Base-by-base conservation (phyloP, 2,113 vertebrate species). In the Pholis gunnellus region DNA sequence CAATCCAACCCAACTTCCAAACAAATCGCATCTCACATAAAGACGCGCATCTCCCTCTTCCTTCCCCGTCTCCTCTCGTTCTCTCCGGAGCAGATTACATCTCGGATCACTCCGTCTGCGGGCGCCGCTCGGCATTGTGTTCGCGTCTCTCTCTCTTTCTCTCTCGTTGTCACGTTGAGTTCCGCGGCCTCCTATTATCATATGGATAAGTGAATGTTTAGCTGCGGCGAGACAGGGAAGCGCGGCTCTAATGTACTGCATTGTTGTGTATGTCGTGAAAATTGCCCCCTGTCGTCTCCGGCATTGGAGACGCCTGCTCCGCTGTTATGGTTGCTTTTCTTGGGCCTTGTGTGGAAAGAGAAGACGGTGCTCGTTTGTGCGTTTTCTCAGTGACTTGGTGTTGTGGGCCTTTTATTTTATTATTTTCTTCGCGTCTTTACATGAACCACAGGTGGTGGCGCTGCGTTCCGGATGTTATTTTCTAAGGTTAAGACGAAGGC, bases 201-300 rank as follows among this genome's bases (percentile, higher is more conserved):
- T 92, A 93, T 91, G 94, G 93, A 95, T 93, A 95, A 94, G 89
- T 82, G 89, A 94, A 87, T 89, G 89, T 94, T 93, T 84, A 89
- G 87, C 88, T 88, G 86, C 54, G 31, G 82, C 52, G 63, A 88
- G 88, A 87, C 64, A 14, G 75, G 57, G 48, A 87, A 89, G 75
- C n/a, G 15, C 15, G 7, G 27, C 84, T 87, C 54, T 93, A 87
- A 93, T 92, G 88, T 29, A 86, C 68, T 88, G 82, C 75, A 86
- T 93, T 91, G 85, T 87, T 90, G 85, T 84, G 72, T 67, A 70
- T 6, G 40, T 42, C 83, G 89, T 88, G 86, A 79, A 88, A 90
- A 87, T 86, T 85, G 82, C 76, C 63, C 80, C 73, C 81, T 70
- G 57, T 81, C 48, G 60, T 73, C 46, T 83, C 75, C 86, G 87